Base-by-base conservation (phyloP, 1,140 invertebrate species). In the Drosophila kepulauana region DNA sequence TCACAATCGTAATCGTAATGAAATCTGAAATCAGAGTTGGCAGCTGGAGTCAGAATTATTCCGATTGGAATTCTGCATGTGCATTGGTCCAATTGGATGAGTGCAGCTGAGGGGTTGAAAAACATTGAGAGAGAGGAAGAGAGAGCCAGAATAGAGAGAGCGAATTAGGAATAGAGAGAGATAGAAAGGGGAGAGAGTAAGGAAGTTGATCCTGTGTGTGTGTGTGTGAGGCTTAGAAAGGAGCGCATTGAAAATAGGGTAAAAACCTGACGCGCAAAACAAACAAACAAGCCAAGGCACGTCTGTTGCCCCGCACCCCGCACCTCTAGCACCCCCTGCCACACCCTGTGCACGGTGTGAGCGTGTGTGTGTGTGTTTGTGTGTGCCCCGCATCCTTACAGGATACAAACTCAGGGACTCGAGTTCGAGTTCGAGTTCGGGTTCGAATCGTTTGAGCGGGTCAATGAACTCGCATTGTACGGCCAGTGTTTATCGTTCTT, bases 181-280 rank as follows among this genome's bases (percentile, higher is more conserved):
- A 7, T 28, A 13, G 57, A 58, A 16, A 20, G 46, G 15, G 2
- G 11, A 5, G 49, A 59, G 56, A 28, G 33, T 33, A 20, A 41
- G 62, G 7, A 48, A 28, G 52, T 82, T 51, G 48, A 65, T 74
- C 59, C 62, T 43, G 41, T 25, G 35, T 33, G 1, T 33, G 30
- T 51, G 70, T 69, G 43, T 63, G 74, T 41, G 71, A 28, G 49
- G 61, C 48, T 72, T 76, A 54, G 70, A 79, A 78, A 59, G 77
- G 77, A 84, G 49, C 74, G 79, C 82, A 73, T 73, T 75, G 69
- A 64, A 88, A 88, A 88, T 88, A 88, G 84, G 84, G 84, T 88
- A 88, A 88, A 87, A 89, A 88, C 85, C 85, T 88, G 84, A 88
- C 84, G 77, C 81, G 85, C 78, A 87, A 86, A 88, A 88, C 80